Conservation (phyloP, 2,113 vertebrate species). For the Perccottus glenii region DNA sequence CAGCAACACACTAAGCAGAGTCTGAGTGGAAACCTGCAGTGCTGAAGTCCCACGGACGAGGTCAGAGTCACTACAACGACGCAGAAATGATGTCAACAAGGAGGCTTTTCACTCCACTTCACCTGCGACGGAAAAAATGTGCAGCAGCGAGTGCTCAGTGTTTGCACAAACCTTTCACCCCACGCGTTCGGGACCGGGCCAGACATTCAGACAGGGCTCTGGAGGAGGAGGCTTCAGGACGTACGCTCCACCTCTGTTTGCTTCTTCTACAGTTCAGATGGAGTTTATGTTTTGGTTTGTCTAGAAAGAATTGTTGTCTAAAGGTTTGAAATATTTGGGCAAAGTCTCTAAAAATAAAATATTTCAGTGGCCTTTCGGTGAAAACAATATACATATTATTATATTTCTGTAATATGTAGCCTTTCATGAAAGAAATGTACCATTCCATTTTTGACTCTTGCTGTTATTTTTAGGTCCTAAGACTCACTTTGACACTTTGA, state of each 20-base stretch:
- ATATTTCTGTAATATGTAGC: too few species aligned
- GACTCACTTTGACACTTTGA: too few species aligned
- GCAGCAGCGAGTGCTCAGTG: slow-evolving; percentile 43
- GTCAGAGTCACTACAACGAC: slow-evolving; percentile 31
- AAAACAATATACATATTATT: too few species aligned
- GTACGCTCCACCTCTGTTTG: background rate
- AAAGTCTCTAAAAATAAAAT: too few species aligned
- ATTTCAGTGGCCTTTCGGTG: too few species aligned
- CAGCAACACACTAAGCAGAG: background rate
- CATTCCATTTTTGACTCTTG: too few species aligned
- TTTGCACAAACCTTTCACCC: slow-evolving; percentile 70
- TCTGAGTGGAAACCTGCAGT: background rate
- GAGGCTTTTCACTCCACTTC: slow-evolving; percentile 62
- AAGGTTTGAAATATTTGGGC: too few species aligned
- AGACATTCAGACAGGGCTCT: background rate
- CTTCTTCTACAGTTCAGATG: background rate
- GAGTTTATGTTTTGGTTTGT: background rate
- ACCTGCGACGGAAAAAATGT: slow-evolving; percentile 64
- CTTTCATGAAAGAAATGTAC: too few species aligned
- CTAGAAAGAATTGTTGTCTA: background rate
- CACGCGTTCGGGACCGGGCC: slow-evolving; percentile 17
- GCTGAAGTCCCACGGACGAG: slow-evolving; percentile 34
- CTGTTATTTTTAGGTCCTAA: too few species aligned
- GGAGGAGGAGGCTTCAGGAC: background rate
- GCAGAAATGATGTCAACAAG: slow-evolving; percentile 62